Evolutionary conservation across 2,113 vertebrate genomes (phyloP), one percentile per base, ranked within the genome.

Genomic region (Progne subis): DNA sequence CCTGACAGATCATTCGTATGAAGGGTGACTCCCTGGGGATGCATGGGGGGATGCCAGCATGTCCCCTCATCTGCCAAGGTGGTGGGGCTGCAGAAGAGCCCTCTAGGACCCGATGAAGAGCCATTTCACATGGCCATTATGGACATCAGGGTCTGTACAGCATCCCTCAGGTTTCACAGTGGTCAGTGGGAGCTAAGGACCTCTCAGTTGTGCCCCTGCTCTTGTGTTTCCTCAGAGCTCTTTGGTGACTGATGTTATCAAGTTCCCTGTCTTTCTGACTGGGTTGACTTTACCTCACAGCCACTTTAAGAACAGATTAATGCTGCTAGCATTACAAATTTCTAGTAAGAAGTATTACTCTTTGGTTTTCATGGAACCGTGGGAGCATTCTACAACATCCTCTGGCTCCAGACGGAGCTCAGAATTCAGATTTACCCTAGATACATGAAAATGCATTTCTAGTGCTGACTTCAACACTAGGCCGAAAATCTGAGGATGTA

Each of bases 101-200:
- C 28, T 70, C n/a, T 41, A 52, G 59, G 47, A 46, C 19, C 32
- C 37, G 31, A 56, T 18, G 25, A 87, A 78, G 46, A 37, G n/a
- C 49, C 0, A 2, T 84, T 79, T 78, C 31, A 20, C 8, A 8
- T 0, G 0, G 63, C 25, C n/a, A 2, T 16, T n/a, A 6, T 41
- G 28, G 41, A 15, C 46, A 49, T 5, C 18, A 49, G 37, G 34
- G 34, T 31, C 53, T 74, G 21, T 67, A 47, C 28, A 72, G 65
- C 5, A 0, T 46, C 78, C 18, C 31, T 71, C 21, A 41, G 31
- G 11, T 34, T 69, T 77, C 19, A 4, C 23, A 29, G 29, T 26
- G 21, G 43, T 52, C 64, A 60, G 17, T 18, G 31, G 11, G 24
- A 86, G 3, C 32, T 43, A 37, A 87, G 34, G 26, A 8, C 29